Evolutionary conservation across 2,888 invertebrate genomes (phyloP).

Genomic region (Epinotia nisella): DNA sequence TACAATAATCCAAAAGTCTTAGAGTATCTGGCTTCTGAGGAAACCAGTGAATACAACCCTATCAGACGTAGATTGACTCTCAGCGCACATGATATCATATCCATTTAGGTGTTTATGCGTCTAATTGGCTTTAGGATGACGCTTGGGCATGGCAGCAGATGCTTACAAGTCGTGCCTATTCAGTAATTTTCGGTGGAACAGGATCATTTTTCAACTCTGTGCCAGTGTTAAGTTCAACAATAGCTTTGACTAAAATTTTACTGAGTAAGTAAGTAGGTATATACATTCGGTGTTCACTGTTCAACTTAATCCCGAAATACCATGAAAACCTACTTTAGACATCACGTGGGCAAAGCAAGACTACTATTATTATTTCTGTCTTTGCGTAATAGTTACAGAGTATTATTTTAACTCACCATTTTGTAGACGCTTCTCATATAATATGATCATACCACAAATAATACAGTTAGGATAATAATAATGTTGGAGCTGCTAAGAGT

Average conservation of each 20-base stretch:
- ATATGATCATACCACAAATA: constrained; percentile 30
- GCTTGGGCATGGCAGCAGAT: constrained; percentile 7
- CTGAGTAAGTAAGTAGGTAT: no score
- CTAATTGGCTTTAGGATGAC: constrained; percentile 23
- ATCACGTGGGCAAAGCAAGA: no score
- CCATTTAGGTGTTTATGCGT: constrained; percentile 34
- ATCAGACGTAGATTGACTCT: constrained; percentile 4
- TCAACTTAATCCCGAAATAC: no score
- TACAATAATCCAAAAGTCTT: not conserved
- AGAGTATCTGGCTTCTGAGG: constrained; percentile 6
- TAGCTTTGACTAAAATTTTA: no score
- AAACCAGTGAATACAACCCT: constrained; percentile 14
- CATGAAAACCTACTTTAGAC: no score
- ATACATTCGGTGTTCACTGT: no score
- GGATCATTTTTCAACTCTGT: not conserved
- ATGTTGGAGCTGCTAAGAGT: constrained; percentile 32
- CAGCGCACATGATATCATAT: constrained; percentile 37
- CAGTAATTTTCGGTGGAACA: not conserved
- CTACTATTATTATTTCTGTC: no score
- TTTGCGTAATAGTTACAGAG: not conserved
- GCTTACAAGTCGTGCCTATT: not conserved
- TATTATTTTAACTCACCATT: not conserved
- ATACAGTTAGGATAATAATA: constrained; percentile 29
- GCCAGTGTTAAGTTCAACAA: not conserved
- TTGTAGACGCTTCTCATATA: not conserved